phyloP scores from a whole-genome alignment of 1,140 invertebrate species.

The Drosophila repleta region DNA sequence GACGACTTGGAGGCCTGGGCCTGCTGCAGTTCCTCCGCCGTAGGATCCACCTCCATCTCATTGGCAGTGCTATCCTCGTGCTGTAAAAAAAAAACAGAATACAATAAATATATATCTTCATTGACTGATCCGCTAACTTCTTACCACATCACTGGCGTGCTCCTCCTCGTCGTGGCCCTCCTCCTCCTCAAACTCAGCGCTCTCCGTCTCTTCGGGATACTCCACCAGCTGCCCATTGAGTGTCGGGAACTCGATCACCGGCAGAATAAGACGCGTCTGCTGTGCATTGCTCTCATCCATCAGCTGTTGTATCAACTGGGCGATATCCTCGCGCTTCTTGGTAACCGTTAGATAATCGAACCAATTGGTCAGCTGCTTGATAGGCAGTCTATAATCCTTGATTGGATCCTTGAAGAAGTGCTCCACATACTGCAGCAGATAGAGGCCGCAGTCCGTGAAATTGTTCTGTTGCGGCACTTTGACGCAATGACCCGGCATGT shows the following conservation, averaged over 20 bases:
- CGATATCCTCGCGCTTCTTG: slow-evolving; percentile 91
- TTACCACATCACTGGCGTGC: slow-evolving; percentile 57
- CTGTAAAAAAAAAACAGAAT: slow-evolving; percentile 4
- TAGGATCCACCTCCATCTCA: slow-evolving; percentile 72
- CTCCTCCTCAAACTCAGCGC: slow-evolving; percentile 82
- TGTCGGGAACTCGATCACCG: slow-evolving; percentile 88
- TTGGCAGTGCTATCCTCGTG: slow-evolving; percentile 59
- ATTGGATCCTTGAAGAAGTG: slow-evolving; percentile 95
- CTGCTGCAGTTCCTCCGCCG: slow-evolving; percentile 53
- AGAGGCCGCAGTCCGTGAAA: slow-evolving; percentile 98
- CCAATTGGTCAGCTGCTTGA: slow-evolving; percentile 90
- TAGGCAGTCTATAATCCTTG: slow-evolving; percentile 89
- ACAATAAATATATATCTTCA: slow-evolving; percentile 1
- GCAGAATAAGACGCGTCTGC: slow-evolving; percentile 85
- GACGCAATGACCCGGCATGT: slow-evolving; percentile 92
- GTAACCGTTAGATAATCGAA: slow-evolving; percentile 91
- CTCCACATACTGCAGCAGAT: slow-evolving; percentile 97
- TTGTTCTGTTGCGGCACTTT: slow-evolving; percentile 98
- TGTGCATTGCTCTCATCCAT: slow-evolving; percentile 87
- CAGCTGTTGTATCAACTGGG: slow-evolving; percentile 88
- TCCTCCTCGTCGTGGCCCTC: slow-evolving; percentile 74
- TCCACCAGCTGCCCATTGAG: slow-evolving; percentile 85
- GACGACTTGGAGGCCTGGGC: slow-evolving; percentile 4
- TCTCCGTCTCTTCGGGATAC: slow-evolving; percentile 71
- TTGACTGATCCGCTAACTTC: background rate